Evolutionary conservation across 2,113 vertebrate species (phyloP).

Genomic region (Pica pica): DNA sequence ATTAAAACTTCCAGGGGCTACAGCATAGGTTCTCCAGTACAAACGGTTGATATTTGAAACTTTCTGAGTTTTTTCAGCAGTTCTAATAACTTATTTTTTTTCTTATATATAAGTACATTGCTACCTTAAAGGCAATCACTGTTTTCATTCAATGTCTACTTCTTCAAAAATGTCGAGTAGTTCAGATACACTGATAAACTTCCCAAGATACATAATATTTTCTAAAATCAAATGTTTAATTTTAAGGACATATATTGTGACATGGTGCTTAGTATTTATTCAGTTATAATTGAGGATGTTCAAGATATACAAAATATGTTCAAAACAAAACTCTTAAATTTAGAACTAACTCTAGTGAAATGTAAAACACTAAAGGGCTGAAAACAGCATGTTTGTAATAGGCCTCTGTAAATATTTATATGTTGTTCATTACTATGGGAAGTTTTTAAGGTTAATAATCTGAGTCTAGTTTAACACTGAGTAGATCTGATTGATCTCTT

Average conservation of each 20-base stretch:
- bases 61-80: background rate
- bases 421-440: background rate
- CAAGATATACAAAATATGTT: background rate
- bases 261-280: background rate
- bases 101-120: background rate
- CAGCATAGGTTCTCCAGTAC: background rate
- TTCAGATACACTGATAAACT: background rate
- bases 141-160: background rate
- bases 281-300: background rate
- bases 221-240: background rate
- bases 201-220: background rate
- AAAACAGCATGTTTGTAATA: background rate
- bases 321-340: background rate
- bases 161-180: background rate
- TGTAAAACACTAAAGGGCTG: background rate
- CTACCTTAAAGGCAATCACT: background rate
- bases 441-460: background rate
- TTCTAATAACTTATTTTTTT: background rate
- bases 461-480: background rate
- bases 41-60: background rate
- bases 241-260: background rate
- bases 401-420: background rate
- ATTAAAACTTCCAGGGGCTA: background rate
- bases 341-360: background rate
- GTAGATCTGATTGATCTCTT: background rate